Evolutionary conservation across 1,140 invertebrate genomes (phyloP), one percentile per base, ranked within the genome.

Genomic region (Neomicropteryx cornuta): DNA sequence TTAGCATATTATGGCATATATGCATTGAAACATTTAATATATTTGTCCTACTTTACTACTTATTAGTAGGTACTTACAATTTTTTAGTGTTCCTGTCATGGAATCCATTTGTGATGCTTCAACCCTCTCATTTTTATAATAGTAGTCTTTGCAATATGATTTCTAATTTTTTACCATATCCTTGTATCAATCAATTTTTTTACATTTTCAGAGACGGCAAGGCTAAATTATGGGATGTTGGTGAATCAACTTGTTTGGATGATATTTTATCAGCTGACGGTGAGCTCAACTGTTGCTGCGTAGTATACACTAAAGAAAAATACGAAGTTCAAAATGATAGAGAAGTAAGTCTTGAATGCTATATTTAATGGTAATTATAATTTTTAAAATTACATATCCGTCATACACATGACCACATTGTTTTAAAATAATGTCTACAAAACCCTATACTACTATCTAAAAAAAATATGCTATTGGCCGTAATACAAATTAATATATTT

Each of bases 171-270:
- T n/a, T n/a, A n/a, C n/a, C n/a, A n/a, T n/a, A n/a, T n/a, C n/a
- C n/a, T n/a, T n/a, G n/a, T n/a, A n/a, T n/a, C n/a, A n/a, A n/a
- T n/a, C n/a, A n/a, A n/a, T n/a, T n/a, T n/a, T n/a, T n/a, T n/a
- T n/a, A n/a, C n/a, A n/a, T 48, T 64, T 58, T 31, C 36, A 72
- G 75, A 49, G 82, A 85, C 71, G 81, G 81, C 19, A 69, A 70
- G 35, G 76, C 73, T 11, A 73, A 73, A 48, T 55, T 83, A 16
- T 85, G 81, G 81, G 77, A 83, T 64, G 76, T 78, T 57, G 76
- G 77, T 23, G 55, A 73, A 56, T 65, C 73, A 21, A 54, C 53
- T 17, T 77, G 75, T 44, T 48, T 83, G 13, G 65, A 42, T 45
- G 46, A 73, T 62, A 35, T 66, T 68, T 31, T 59, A 51, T 33